Evolutionary conservation across 1,140 invertebrate genomes (phyloP).

Genomic region (Lepeophtheirus salmonis): DNA sequence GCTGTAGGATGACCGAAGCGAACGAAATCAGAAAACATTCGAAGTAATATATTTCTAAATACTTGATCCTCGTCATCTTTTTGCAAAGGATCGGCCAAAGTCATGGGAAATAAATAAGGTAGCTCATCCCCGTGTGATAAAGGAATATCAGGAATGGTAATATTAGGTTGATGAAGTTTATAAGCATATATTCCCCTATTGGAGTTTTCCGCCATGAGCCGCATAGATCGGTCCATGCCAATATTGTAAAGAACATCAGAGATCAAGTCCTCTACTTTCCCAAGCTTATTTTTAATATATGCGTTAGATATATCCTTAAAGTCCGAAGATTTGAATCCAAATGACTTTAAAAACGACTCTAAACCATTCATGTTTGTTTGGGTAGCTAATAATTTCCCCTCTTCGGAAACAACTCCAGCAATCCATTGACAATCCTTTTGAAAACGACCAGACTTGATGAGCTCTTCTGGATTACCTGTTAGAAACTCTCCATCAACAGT

Average conservation of each 20-base stretch:
- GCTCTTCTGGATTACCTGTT: not conserved
- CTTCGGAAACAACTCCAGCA: not conserved
- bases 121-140: not conserved
- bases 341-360: not conserved
- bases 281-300: not conserved
- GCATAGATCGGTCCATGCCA: not conserved
- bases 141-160: not conserved
- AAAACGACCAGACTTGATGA: not conserved
- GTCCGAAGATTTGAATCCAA: not conserved
- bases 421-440: not conserved
- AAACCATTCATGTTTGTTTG: not conserved
- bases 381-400: not conserved
- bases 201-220: not conserved
- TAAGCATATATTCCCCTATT: not conserved
- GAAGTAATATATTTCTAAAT: not conserved
- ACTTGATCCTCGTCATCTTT: not conserved
- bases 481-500: not conserved
- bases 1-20: not conserved
- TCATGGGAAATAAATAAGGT: not conserved
- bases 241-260: not conserved
- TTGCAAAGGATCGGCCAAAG: not conserved
- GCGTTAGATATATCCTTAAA: not conserved
- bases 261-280: not conserved
- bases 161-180: not conserved
- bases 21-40: not conserved